These are phyloP conservation scores for Botia kubotai DNA, from an alignment of 2,797 vertebrate species.

Conservation along the genomic window DNA sequence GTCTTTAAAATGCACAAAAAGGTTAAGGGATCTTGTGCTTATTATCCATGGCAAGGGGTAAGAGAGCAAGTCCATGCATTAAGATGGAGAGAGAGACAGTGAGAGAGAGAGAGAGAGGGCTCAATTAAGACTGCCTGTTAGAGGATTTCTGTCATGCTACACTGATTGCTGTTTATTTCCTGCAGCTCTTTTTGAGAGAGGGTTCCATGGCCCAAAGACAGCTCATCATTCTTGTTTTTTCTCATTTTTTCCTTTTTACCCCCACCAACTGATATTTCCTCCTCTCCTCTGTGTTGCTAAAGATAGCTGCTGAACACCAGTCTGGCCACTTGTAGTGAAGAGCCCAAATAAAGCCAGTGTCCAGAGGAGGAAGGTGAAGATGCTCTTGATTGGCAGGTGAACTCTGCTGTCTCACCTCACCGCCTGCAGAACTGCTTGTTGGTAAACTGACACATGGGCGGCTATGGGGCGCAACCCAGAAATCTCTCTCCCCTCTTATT, in stretches of 20 bases:
- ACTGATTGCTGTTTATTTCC: constrained; percentile 70
- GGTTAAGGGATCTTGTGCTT: constrained; percentile 40
- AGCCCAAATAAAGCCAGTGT: constrained; percentile 57
- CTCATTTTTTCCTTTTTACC: constrained; percentile 27
- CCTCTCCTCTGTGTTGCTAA: constrained; percentile 21
- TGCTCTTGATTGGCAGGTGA: constrained; percentile 64
- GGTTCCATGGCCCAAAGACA: constrained; percentile 52
- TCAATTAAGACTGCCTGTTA: constrained; percentile 64
- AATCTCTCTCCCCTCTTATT: constrained; percentile 50
- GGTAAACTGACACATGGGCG: constrained; percentile 61
- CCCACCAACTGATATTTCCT: constrained; percentile 30
- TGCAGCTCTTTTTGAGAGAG: constrained; percentile 52
- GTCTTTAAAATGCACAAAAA: constrained; percentile 34
- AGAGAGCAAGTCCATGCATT: constrained; percentile 49
- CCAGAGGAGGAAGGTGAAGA: constrained; percentile 55
- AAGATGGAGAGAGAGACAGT: constrained; percentile 47
- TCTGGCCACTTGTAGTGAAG: constrained; percentile 55
- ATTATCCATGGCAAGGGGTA: constrained; percentile 48
- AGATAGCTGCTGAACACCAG: constrained; percentile 58
- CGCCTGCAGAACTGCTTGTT: constrained; percentile 59
- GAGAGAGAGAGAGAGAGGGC: constrained; percentile 57
- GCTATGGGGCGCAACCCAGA: constrained; percentile 51
- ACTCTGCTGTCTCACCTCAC: constrained; percentile 60
- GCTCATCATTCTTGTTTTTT: constrained; percentile 42
- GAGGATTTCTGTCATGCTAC: constrained; percentile 63